Percentiles rank a stretch among this genome's conserved stretches.
Evolutionary conservation across 2,113 vertebrate species (phyloP).

Genomic region (Saccopteryx leptura): DNA sequence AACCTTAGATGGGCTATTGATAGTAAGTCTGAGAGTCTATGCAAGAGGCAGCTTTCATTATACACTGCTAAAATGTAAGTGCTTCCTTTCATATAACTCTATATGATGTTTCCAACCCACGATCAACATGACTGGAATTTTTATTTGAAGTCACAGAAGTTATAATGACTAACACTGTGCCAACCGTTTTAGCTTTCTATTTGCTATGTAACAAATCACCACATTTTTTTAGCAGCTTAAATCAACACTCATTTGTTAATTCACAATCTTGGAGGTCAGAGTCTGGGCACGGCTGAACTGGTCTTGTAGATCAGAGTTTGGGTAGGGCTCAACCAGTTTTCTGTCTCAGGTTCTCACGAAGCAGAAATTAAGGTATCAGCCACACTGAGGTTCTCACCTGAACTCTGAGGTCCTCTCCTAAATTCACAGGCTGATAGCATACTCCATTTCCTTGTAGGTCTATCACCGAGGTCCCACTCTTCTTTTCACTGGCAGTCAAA

Average conservation of each 20-base stretch:
- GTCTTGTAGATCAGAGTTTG: neutral
- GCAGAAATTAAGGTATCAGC: neutral
- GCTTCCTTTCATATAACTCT: neutral
- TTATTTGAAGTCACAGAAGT: neutral
- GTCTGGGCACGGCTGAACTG: neutral
- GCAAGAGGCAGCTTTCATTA: neutral
- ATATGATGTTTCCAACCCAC: constrained; percentile 23
- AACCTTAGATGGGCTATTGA: neutral
- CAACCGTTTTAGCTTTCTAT: neutral
- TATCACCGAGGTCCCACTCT: neutral
- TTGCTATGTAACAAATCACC: neutral
- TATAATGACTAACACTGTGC: neutral
- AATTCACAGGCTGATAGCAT: neutral
- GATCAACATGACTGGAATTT: neutral
- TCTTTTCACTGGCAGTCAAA: neutral
- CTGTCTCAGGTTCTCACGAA: neutral
- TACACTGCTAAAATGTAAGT: neutral
- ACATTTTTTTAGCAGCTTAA: constrained; percentile 10
- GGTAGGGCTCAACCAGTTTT: neutral
- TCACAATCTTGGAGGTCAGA: neutral
- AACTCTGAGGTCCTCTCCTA: neutral
- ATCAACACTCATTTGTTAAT: neutral
- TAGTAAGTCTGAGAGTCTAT: neutral
- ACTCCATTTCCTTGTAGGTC: neutral
- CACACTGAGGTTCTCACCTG: neutral